Base-by-base conservation (phyloP, 2,797 vertebrate species). In the Enteromius afrohamiltoni region DNA sequence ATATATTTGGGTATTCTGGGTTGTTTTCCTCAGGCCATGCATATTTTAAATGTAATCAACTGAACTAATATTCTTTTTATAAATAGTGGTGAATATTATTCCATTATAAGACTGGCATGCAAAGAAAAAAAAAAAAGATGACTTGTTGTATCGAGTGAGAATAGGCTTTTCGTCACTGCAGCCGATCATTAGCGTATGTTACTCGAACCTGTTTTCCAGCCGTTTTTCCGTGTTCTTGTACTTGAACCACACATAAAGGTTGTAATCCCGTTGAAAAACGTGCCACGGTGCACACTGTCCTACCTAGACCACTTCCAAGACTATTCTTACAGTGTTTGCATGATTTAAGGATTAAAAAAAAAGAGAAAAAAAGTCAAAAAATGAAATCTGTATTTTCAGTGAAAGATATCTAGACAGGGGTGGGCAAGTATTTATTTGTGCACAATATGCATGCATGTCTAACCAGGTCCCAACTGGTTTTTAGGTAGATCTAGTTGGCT, bases 381-480 rank as follows among this genome's bases (percentile, higher is more conserved):
- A 92, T 89, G 65, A 89, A 91, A 88, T 88, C 90, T 93, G 92
- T 91, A 87, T 92, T 91, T 92, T 90, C 91, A 91, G 91, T 92
- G 91, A 90, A 93, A 91, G 93, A 91, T 90, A 91, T 93, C 90
- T 93, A 92, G 90, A 90, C 89, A 90, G 92, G 92, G 91, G 93
- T 88, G 93, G 92, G 87, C 93, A 92, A 92, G 94, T 96, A 95
- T 96, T 95, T 97, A 96, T 95, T 92, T 95, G 96, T 96, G 94
- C 97, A 97, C 96, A 97, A 96, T 96, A 97, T 96, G 95, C 97
- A 95, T 96, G 96, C 95, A 93, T 95, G 96, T 96, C 94, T 94
- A 93, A 94, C 94, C 91, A 94, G 96, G 95, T 95, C 95, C 96
- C 95, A 94, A 95, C 93, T 94, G 95, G 94, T 95, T 95, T 95